phyloP scores from a whole-genome alignment of 2,113 vertebrate genomes.

The Terrapene triunguis region DNA sequence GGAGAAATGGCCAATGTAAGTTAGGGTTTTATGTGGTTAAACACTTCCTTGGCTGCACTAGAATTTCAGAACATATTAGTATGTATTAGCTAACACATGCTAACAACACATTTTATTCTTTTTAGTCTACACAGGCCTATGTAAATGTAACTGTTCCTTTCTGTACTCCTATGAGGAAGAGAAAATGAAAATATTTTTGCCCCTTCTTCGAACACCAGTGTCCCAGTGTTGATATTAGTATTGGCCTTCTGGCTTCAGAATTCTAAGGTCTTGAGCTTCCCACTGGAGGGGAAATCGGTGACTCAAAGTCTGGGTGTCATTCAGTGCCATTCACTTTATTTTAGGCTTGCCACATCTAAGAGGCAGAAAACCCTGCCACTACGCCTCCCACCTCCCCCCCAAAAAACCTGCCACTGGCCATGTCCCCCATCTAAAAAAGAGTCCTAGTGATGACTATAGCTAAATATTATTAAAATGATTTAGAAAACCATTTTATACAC shows the following conservation, averaged over 20 bases:
- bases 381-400: too few species aligned
- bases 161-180: neutral
- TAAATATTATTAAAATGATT: too few species aligned
- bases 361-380: too few species aligned
- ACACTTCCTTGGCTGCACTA: neutral
- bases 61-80: neutral
- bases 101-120: too few species aligned
- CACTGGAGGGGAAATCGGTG: neutral
- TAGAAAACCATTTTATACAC: too few species aligned
- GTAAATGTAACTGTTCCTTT: neutral
- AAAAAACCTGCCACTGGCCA: too few species aligned
- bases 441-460: too few species aligned
- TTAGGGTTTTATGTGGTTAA: neutral
- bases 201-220: neutral
- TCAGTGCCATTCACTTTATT: neutral
- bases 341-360: neutral
- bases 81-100: neutral
- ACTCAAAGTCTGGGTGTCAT: neutral
- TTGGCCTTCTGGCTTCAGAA: fast-evolving
- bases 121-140: neutral
- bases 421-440: too few species aligned
- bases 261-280: neutral
- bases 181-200: neutral
- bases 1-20: neutral
- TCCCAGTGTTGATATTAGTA: neutral